phyloP scores from a whole-genome alignment of 1,140 invertebrate genomes.

The Drosophila fuyamai region DNA sequence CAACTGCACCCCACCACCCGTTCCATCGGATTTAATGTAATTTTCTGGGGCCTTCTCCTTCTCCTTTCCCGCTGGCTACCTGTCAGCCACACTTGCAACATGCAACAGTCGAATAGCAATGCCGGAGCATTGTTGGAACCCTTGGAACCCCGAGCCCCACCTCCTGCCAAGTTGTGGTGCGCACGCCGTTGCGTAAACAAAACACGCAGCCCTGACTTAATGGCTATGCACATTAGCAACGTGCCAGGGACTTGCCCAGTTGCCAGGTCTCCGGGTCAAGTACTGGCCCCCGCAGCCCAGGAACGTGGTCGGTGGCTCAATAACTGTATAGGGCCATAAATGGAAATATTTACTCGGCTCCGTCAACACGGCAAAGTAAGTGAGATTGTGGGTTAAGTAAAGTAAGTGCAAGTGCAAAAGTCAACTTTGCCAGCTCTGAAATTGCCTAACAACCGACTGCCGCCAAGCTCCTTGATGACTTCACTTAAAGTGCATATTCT shows the following conservation, averaged over 20 bases:
- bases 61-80: constrained; percentile 32
- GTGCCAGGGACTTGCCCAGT: constrained; percentile 56
- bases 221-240: constrained; percentile 80
- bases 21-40: constrained; percentile 54
- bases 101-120: constrained; percentile 55
- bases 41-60: constrained; percentile 26
- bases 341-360: constrained; percentile 75
- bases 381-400: constrained; percentile 9
- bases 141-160: not conserved
- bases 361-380: constrained; percentile 48
- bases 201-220: constrained; percentile 78
- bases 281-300: constrained; percentile 30
- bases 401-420: constrained; percentile 47
- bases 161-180: constrained; percentile 29
- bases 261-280: constrained; percentile 56
- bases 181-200: constrained; percentile 77
- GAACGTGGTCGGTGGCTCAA: constrained; percentile 68
- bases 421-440: constrained; percentile 45
- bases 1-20: constrained; percentile 3
- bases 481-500: constrained; percentile 45
- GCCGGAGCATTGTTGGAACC: constrained; percentile 36
- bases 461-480: constrained; percentile 45
- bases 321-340: constrained; percentile 72
- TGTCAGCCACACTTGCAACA: constrained; percentile 67
- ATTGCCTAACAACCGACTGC: constrained; percentile 42